These are phyloP conservation scores for Apus apus DNA, from an alignment of 2,113 vertebrate genomes.

Conservation along the genomic window DNA sequence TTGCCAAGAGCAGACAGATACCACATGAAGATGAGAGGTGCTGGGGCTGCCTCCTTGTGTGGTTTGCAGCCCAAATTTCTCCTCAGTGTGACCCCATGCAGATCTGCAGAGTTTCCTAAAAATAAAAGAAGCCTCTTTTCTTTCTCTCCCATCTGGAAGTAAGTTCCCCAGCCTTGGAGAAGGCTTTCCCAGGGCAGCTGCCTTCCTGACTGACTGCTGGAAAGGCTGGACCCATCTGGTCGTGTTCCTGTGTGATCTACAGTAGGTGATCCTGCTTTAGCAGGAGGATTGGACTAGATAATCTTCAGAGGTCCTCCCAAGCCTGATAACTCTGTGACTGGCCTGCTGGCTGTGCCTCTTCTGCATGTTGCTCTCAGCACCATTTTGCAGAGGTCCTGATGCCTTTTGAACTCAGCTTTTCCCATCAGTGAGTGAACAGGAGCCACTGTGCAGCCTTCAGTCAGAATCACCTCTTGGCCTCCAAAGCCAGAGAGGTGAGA, in stretches of 20 bases:
- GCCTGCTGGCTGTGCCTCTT: neutral
- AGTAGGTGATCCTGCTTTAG: no score
- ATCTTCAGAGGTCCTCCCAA: no score
- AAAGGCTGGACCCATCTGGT: neutral
- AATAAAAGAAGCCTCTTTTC: neutral
- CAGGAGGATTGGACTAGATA: no score
- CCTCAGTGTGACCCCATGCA: neutral
- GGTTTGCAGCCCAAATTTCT: neutral
- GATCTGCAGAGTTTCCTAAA: neutral
- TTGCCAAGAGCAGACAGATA: neutral
- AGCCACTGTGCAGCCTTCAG: neutral
- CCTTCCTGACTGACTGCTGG: neutral
- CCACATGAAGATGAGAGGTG: neutral
- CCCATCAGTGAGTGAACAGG: neutral
- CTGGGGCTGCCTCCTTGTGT: neutral
- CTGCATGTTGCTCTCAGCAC: neutral
- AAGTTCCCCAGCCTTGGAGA: neutral
- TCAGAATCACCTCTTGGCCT: neutral
- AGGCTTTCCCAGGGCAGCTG: neutral
- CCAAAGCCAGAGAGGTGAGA: neutral
- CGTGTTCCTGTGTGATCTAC: no score
- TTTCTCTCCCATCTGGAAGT: neutral
- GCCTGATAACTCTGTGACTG: neutral
- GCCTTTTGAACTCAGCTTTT: neutral
- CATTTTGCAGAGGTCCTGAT: neutral